Base-by-base conservation (phyloP, 2,113 vertebrate genomes). In the Morone saxatilis region DNA sequence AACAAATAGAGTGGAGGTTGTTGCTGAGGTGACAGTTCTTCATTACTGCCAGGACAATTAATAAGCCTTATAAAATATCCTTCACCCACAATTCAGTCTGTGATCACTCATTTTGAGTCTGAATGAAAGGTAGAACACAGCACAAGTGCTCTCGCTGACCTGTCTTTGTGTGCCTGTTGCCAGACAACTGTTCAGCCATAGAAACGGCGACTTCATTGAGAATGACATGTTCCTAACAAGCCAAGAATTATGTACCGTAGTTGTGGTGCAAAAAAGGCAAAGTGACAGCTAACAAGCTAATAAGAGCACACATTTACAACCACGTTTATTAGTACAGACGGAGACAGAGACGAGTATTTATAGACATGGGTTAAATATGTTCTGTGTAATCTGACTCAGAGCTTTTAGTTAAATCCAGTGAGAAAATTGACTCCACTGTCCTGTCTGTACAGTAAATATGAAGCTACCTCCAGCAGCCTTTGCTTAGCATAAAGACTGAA, bases 141-240 rank as follows among this genome's bases (percentile, higher is more conserved):
- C 40, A 45, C 43, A 73, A 57, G 57, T 22, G 68, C 71, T 66
- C 66, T 60, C 4, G 22, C 10, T 70, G 76, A 83, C 76, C 75
- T n/a, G 56, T 9, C 20, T 48, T 7, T 70, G 51, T 80, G 62
- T 43, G 41, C 53, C 71, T 16, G 69, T 51, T 76, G 66, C 80
- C 70, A 71, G 62, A 83, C 63, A 50, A 80, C 72, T 51, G 17
- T 22, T 83, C 3, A 5, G 1, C 71, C 10, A 2, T 22, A 78
- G 68, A 74, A 50, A 76, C 20, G 0, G 9, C 25, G 43, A 71
- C 50, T 78, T 81, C 66, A 66, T 6, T 60, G 51, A 71, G 22
- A 67, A 50, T 40, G 60, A 76, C 77, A 90, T 7, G 61, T 1
- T 69, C 60, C 51, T 78, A 76, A 85, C 38, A 80, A 43, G 59